These are phyloP conservation scores for Acleris laterana DNA, from an alignment of 2,888 invertebrate species.

Conservation along the genomic window DNA sequence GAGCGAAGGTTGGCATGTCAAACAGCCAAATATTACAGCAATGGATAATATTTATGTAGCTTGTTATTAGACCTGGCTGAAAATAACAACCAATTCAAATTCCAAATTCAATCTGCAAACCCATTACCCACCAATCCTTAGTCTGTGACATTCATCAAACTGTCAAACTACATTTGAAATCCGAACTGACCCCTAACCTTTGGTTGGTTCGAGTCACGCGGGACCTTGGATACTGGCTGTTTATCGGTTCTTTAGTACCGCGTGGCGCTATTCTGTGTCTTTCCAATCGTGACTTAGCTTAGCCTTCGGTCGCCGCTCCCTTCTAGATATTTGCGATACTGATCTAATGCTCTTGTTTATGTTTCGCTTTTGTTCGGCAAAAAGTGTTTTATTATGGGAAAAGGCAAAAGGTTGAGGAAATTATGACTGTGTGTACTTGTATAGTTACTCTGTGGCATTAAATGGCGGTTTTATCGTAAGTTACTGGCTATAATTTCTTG, in stretches of 20 bases:
- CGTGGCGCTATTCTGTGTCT: constrained; percentile 53
- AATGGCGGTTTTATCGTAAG: background rate
- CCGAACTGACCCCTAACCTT: constrained; percentile 69
- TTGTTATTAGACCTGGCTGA: background rate
- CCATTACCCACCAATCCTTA: constrained; percentile 37
- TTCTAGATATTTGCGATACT: constrained; percentile 64
- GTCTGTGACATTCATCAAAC: constrained; percentile 62
- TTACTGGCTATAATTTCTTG: background rate
- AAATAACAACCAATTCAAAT: constrained; percentile 1
- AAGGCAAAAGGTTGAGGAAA: constrained; percentile 34
- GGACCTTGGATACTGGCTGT: constrained; percentile 70
- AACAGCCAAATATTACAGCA: background rate
- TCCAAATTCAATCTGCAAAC: constrained; percentile 11
- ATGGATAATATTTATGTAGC: too few relatives aligned
- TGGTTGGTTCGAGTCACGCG: constrained; percentile 65
- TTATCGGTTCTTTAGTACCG: constrained; percentile 40
- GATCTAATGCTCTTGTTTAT: constrained; percentile 59
- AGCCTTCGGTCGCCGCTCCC: constrained; percentile 78
- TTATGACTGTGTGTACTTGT: constrained; percentile 8
- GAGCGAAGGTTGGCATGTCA: too few relatives aligned
- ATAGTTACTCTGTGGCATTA: constrained; percentile 11
- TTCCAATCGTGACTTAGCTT: constrained; percentile 73
- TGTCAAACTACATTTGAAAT: constrained; percentile 65
- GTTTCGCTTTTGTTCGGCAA: constrained; percentile 52
- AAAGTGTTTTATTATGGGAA: constrained; percentile 52